Evolutionary conservation across 2,113 vertebrate genomes (phyloP).

Genomic region (Periophthalmodon schlosseri): DNA sequence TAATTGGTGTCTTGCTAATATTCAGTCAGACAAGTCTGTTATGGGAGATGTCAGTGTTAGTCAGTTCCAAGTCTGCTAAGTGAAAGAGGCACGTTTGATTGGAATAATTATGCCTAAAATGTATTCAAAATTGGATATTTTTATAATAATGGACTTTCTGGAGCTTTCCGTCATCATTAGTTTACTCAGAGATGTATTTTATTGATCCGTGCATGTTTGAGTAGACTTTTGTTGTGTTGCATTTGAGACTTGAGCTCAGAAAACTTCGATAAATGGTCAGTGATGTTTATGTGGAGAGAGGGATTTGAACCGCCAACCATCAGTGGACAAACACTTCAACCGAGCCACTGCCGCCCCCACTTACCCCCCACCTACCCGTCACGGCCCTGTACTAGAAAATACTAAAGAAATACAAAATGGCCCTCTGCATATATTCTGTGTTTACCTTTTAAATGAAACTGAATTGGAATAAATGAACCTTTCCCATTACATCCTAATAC

Average conservation of each 20-base stretch:
- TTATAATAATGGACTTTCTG: too few species aligned
- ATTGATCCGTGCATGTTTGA: neutral
- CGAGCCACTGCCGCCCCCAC: too few species aligned
- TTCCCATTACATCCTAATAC: neutral
- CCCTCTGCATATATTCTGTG: neutral
- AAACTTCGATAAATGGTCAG: neutral
- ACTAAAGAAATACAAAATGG: neutral
- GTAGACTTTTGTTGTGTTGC: too few species aligned
- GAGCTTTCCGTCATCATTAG: too few species aligned
- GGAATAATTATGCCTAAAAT: too few species aligned
- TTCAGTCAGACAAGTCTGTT: neutral
- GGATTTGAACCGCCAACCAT: too few species aligned
- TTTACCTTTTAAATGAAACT: neutral
- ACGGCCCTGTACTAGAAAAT: neutral
- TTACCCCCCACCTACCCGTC: neutral
- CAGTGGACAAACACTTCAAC: too few species aligned
- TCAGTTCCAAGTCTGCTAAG: neutral
- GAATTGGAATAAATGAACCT: slow-evolving; percentile 1
- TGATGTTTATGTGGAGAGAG: too few species aligned
- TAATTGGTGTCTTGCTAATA: slow-evolving; percentile 3
- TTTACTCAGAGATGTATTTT: too few species aligned
- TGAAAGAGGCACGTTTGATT: neutral
- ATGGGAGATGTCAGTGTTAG: neutral
- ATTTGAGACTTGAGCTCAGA: neutral
- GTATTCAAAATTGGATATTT: too few species aligned